Percentiles rank a stretch among this genome's conserved stretches.
Evolutionary conservation across 2,888 invertebrate genomes (phyloP).

Genomic region (Dyspetes luteomarginatus): DNA sequence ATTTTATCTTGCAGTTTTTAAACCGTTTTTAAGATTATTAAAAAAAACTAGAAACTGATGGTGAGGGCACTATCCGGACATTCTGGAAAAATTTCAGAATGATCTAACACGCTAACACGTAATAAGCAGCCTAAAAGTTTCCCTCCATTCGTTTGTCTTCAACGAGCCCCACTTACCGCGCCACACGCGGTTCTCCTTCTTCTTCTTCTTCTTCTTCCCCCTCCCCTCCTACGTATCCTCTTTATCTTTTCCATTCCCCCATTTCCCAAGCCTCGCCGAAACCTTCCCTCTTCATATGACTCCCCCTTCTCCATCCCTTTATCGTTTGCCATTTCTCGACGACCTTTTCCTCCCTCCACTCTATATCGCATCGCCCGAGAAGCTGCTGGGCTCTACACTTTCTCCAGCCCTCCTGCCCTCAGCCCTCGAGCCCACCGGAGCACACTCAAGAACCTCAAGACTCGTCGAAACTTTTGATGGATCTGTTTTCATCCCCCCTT

Average conservation of each 20-base stretch:
- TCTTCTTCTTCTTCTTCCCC: conserved; percentile 18
- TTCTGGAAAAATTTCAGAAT: no score
- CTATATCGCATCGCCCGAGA: conserved; percentile 2
- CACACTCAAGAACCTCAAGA: conserved; percentile 59
- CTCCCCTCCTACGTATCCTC: conserved; percentile 12
- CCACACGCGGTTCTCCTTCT: not conserved
- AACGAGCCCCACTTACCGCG: no score
- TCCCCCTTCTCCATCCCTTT: conserved; percentile 53
- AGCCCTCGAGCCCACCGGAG: conserved; percentile 54
- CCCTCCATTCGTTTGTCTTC: no score
- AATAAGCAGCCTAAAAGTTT: no score
- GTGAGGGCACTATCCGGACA: no score
- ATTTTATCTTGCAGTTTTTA: no score
- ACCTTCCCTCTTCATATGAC: conserved; percentile 58
- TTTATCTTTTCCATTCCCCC: conserved; percentile 55
- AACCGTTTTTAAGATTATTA: no score
- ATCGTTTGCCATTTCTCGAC: conserved; percentile 63
- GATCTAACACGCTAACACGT: no score
- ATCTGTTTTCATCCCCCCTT: conserved; percentile 74
- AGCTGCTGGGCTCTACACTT: conserved; percentile 42
- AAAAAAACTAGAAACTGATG: no score
- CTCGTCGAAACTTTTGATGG: conserved; percentile 79
- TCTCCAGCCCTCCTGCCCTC: conserved; percentile 51
- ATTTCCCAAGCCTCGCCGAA: conserved; percentile 49
- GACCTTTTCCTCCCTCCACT: conserved; percentile 27